Percentiles rank a stretch among this genome's conserved stretches.
Conservation (phyloP, 30 jellyfish, hydroid and myxozoan species). For the Phacellophora camtschatica region DNA sequence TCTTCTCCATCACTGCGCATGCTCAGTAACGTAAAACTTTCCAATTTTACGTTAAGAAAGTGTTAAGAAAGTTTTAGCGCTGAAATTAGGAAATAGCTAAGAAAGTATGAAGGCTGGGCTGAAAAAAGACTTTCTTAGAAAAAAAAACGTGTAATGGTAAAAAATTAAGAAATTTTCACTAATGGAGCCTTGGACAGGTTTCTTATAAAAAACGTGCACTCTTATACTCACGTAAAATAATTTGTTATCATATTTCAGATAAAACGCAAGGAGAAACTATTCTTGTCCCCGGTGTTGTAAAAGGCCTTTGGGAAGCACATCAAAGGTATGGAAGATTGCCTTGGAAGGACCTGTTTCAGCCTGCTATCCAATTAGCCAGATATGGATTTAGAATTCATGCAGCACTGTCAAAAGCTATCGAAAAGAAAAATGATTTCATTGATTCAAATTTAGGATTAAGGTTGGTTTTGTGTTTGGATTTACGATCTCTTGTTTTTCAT, state of each 20-base stretch:
- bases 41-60: too few species aligned
- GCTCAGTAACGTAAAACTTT: too few species aligned
- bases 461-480: too few species aligned
- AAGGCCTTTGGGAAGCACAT: constrained; percentile 97
- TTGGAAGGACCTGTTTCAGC: constrained; percentile 93
- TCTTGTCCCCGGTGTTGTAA: constrained; percentile 98
- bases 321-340: constrained; percentile 89
- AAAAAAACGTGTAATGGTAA: too few species aligned
- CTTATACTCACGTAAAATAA: too few species aligned
- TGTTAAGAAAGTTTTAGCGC: neutral
- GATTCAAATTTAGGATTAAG: constrained; percentile 93
- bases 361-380: constrained; percentile 92
- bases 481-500: too few species aligned
- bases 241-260: constrained; percentile 34
- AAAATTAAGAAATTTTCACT: neutral
- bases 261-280: constrained; percentile 98
- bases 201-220: too few species aligned
- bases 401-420: constrained; percentile 93
- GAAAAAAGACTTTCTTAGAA: too few species aligned
- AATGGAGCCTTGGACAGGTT: too few species aligned
- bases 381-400: constrained; percentile 94
- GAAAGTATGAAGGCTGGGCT: too few species aligned
- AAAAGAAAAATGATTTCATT: constrained; percentile 89
- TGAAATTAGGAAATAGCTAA: too few species aligned
- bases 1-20: too few species aligned